phyloP scores from a whole-genome alignment of 2,113 vertebrate genomes.

The Cephalopholis sonnerati region DNA sequence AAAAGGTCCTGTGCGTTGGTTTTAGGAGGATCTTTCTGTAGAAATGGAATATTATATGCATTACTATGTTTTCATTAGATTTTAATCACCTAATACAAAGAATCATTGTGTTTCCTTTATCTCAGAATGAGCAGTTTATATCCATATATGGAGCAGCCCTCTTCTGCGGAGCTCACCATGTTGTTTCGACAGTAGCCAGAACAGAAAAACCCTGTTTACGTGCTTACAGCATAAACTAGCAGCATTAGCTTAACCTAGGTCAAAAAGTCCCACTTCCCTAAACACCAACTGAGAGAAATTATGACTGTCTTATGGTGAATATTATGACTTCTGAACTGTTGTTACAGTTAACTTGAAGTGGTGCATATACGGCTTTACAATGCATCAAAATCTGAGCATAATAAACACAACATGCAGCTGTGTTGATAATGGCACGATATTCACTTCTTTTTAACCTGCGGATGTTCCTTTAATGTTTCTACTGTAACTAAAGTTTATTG shows the following conservation, averaged over 20 bases:
- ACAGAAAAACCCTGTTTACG: too few relatives aligned
- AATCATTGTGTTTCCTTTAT: too few relatives aligned
- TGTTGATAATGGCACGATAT: background rate
- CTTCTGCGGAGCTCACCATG: too few relatives aligned
- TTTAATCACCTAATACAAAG: too few relatives aligned
- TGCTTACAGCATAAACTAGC: background rate
- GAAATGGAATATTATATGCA: too few relatives aligned
- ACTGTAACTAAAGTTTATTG: background rate
- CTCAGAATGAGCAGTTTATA: too few relatives aligned
- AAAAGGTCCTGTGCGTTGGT: too few relatives aligned
- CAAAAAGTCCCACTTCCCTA: background rate
- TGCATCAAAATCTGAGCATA: background rate
- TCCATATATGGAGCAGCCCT: too few relatives aligned
- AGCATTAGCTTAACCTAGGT: background rate
- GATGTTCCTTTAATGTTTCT: background rate
- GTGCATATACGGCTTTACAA: background rate
- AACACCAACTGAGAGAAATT: background rate
- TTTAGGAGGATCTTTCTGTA: too few relatives aligned
- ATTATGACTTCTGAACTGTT: background rate
- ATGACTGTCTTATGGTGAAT: background rate
- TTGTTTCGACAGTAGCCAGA: too few relatives aligned
- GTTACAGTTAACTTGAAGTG: background rate
- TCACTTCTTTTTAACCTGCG: background rate
- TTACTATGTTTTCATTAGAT: too few relatives aligned
- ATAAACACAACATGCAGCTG: slow-evolving; percentile 13